Conservation (phyloP, 2,888 invertebrate species). For the Nomada flava region DNA sequence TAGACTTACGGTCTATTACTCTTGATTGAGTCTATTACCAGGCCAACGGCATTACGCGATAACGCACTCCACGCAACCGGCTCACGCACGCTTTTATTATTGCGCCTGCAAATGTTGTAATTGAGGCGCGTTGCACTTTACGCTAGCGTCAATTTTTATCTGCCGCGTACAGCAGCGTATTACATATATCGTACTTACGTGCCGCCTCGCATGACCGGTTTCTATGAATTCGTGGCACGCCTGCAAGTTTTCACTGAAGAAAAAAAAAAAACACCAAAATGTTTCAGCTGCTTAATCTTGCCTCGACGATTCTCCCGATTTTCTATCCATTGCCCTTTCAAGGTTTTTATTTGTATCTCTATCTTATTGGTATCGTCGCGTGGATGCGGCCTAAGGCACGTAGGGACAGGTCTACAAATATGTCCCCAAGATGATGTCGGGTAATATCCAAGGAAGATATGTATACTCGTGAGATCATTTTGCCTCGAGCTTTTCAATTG, state of each 20-base stretch:
- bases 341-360: no score
- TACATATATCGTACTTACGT: no score
- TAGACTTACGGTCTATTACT: conserved; percentile 76
- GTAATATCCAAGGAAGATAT: no score
- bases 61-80: conserved; percentile 63
- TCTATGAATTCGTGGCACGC: not conserved
- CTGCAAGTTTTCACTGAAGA: not conserved
- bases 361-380: no score
- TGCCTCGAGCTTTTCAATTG: no score
- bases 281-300: no score
- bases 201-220: conserved; percentile 19
- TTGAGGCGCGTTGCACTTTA: conserved; percentile 42
- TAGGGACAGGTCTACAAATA: no score
- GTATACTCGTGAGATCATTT: no score
- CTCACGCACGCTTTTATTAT: conserved; percentile 32
- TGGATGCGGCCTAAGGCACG: no score
- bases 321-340: not conserved
- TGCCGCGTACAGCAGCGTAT: not conserved
- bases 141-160: conserved; percentile 20
- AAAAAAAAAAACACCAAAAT: no score
- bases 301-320: not conserved
- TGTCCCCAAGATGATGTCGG: no score
- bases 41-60: conserved; percentile 74
- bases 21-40: conserved; percentile 77
- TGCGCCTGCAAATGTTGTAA: conserved; percentile 49